Conservation (phyloP, 2,888 invertebrate species). For the Cotesia congregata region DNA sequence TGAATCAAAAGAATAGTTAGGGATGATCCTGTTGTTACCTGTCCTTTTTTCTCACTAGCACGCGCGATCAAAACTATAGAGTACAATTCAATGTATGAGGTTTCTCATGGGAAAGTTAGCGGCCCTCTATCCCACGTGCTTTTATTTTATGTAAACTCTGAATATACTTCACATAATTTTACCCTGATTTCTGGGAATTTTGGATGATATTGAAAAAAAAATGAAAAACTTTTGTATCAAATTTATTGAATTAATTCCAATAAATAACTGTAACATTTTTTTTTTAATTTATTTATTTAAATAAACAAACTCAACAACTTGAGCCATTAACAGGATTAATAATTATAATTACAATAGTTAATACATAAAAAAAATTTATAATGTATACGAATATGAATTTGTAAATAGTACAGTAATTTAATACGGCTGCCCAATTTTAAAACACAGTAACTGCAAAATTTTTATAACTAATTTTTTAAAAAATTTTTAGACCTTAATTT, state of each 20-base stretch:
- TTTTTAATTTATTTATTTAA: too few relatives aligned
- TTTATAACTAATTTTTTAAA: too few relatives aligned
- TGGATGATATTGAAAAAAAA: neutral
- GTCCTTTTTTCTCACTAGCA: conserved; percentile 38
- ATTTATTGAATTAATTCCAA: neutral
- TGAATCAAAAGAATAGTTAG: conserved; percentile 51
- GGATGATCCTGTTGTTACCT: conserved; percentile 54
- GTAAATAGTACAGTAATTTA: too few relatives aligned
- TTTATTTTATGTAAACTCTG: conserved; percentile 38
- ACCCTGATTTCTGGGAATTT: conserved; percentile 23
- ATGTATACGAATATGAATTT: too few relatives aligned
- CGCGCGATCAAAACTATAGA: conserved; percentile 42
- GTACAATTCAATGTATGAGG: conserved; percentile 54
- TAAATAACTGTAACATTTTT: neutral
- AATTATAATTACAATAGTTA: too few relatives aligned
- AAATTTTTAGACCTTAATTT: too few relatives aligned
- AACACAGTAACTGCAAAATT: too few relatives aligned
- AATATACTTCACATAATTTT: conserved; percentile 39
- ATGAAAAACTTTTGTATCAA: neutral
- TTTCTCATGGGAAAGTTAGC: conserved; percentile 67
- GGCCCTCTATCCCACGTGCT: conserved; percentile 57
- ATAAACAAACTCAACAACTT: too few relatives aligned
- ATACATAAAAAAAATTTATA: too few relatives aligned
- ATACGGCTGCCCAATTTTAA: too few relatives aligned
- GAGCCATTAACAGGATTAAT: too few relatives aligned